A percentile compares a stretch with the other conserved stretches of the same genome.
phyloP scores from a whole-genome alignment of 2,113 vertebrate species.

The Oryzias celebensis region DNA sequence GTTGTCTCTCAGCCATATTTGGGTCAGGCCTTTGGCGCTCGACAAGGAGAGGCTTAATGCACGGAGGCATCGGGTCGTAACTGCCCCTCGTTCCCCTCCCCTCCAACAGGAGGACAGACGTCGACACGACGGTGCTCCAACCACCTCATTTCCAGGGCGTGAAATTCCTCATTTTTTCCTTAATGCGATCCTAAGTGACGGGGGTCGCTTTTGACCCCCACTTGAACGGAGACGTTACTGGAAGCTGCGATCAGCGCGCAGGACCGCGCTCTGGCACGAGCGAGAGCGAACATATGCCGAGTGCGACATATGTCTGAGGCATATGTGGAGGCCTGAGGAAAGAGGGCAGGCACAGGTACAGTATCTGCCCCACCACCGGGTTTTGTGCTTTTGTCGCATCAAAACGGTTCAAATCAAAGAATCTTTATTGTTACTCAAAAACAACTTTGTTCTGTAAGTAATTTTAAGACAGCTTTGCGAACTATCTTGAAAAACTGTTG shows the following conservation, averaged over 20 bases:
- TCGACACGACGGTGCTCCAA: constrained; percentile 22
- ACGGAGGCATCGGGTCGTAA: constrained; percentile 80
- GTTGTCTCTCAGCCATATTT: constrained; percentile 99
- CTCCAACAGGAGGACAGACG: too few relatives aligned
- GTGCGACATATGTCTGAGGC: constrained; percentile 47
- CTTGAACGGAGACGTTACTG: constrained; percentile 31
- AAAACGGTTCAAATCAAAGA: too few relatives aligned
- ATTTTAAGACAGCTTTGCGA: too few relatives aligned
- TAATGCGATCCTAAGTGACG: constrained; percentile 23
- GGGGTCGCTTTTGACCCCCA: constrained; percentile 18
- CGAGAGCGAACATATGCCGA: constrained; percentile 39
- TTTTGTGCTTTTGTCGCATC: too few relatives aligned
- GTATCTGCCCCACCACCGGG: too few relatives aligned
- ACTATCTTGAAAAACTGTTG: too few relatives aligned
- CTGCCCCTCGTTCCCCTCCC: neutral
- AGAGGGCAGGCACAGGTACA: constrained; percentile 34
- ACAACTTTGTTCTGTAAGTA: too few relatives aligned
- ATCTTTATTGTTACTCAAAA: too few relatives aligned
- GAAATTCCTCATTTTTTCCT: constrained; percentile 42
- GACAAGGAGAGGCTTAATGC: constrained; percentile 81
- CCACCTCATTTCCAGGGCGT: constrained; percentile 32
- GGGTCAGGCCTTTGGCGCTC: constrained; percentile 88
- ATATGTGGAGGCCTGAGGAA: constrained; percentile 62
- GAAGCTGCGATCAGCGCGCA: neutral
- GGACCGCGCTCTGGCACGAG: constrained; percentile 19